Evolutionary conservation across 2,113 vertebrate species (phyloP), one percentile per base, ranked within the genome.

Genomic region (human (Homo sapiens)): DNA sequence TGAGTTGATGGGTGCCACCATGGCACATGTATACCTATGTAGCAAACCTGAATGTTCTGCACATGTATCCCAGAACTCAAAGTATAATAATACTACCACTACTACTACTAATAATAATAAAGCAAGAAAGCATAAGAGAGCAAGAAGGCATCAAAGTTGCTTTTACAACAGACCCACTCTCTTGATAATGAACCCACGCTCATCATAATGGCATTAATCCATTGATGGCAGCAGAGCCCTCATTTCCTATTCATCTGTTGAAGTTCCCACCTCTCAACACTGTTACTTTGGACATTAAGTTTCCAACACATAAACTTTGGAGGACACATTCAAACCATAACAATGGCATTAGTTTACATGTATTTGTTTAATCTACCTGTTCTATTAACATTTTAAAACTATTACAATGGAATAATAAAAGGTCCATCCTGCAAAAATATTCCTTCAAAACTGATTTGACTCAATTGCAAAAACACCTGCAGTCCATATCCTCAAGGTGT

Each of bases 341-440:
- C 45, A 50, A 20, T 48, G 18, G 18, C 38, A 57, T 57, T 93
- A 22, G 30, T 91, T 90, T 35, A 48, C 43, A 93, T 59, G 45
- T 48, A 73, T 70, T 93, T 89, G 11, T 88, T 86, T 80, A 92
- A 96, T 9, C 12, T 88, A 93, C 97, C 17, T 82, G 23, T 85
- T 86, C 25, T 48, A 89, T 85, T 80, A 87, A 68, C 8, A 61
- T 81, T 95, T 97, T 45, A 17, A 70, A 96, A 91, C 85, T 82
- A 25, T 84, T 81, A 96, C 6, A 97, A 23, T 81, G 23, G 16
- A 75, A 93, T 14, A 17, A 66, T 92, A 23, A 84, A 88, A 93
- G 32, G 8, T 90, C 14, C 32, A 35, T 72, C n/a, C 16, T 90
- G 48, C 38, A 87, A 96, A 88, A 94, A 68, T 57, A 89, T 35